Conservation (phyloP, 2,797 vertebrate genomes). For the Rhyacichthys aspro region DNA sequence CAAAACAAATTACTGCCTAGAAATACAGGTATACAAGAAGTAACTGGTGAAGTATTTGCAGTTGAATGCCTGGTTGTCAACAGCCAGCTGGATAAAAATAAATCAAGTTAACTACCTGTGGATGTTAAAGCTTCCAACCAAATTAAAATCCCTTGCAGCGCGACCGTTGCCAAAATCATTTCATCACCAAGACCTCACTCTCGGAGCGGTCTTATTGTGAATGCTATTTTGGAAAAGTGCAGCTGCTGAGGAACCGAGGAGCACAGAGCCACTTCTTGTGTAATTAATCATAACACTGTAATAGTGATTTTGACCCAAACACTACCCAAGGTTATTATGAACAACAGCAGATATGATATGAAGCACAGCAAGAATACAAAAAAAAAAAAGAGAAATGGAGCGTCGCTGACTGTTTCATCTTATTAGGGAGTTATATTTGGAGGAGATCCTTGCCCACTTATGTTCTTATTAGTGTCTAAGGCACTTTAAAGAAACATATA, state of each 20-base stretch:
- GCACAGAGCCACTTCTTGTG: slow-evolving; percentile 65
- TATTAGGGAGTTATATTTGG: slow-evolving; percentile 40
- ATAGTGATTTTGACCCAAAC: slow-evolving; percentile 82
- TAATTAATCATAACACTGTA: slow-evolving; percentile 63
- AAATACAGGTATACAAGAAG: slow-evolving; percentile 94
- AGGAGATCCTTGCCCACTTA: slow-evolving; percentile 60
- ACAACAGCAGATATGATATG: slow-evolving; percentile 77
- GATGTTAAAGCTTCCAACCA: slow-evolving; percentile 95
- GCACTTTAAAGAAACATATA: slow-evolving; percentile 91
- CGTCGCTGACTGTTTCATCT: slow-evolving; percentile 45
- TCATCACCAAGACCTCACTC: slow-evolving; percentile 16
- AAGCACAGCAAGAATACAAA: slow-evolving; percentile 79
- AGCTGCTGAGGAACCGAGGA: slow-evolving; percentile 62
- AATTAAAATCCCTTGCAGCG: slow-evolving; percentile 65
- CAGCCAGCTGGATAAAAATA: slow-evolving; percentile 85
- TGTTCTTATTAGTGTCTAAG: slow-evolving; percentile 96
- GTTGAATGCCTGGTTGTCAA: slow-evolving; percentile 88
- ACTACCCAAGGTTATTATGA: slow-evolving; percentile 76
- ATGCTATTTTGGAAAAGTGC: slow-evolving; percentile 33
- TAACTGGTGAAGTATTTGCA: slow-evolving; percentile 85
- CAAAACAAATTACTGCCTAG: slow-evolving; percentile 85
- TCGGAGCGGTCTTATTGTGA: not conserved
- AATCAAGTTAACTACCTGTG: slow-evolving; percentile 71
- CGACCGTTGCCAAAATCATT: slow-evolving; percentile 28
- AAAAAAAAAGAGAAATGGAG: slow-evolving; percentile 29